Percentiles rank a stretch among this genome's conserved stretches.
These are phyloP conservation scores for Tetragonula carbonaria DNA, from an alignment of 2,888 invertebrate genomes.

Conservation along the genomic window DNA sequence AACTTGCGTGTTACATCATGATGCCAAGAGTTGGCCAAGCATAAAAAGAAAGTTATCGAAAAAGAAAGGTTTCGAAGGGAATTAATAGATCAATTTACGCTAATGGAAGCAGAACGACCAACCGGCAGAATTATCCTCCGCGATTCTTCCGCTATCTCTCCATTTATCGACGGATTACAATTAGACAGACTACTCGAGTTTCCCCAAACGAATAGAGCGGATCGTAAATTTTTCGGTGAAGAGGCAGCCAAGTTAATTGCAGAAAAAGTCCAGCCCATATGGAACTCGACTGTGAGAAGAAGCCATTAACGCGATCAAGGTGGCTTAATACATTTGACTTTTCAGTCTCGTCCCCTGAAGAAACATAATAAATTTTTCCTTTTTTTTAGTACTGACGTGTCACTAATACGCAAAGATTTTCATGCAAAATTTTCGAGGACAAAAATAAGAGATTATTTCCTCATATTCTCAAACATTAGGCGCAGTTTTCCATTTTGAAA, in stretches of 20 bases:
- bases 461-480: too few relatives aligned
- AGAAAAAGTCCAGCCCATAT: neutral
- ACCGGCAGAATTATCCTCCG: neutral
- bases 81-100: slow-evolving; percentile 17
- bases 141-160: neutral
- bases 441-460: too few relatives aligned
- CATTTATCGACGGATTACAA: neutral
- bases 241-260: neutral
- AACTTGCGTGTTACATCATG: too few relatives aligned
- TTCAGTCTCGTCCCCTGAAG: too few relatives aligned
- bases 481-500: too few relatives aligned
- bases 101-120: slow-evolving; percentile 15
- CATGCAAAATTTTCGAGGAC: too few relatives aligned
- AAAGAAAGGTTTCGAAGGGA: neutral
- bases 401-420: too few relatives aligned
- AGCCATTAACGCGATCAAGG: slow-evolving; percentile 13
- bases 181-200: neutral
- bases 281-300: neutral
- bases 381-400: too few relatives aligned
- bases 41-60: slow-evolving; percentile 25
- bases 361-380: too few relatives aligned
- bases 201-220: neutral
- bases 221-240: neutral
- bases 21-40: too few relatives aligned
- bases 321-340: too few relatives aligned